Percentiles rank a stretch among this genome's conserved stretches.
phyloP scores from a whole-genome alignment of 2,888 invertebrate species.

The Ophonus ardosiacus region DNA sequence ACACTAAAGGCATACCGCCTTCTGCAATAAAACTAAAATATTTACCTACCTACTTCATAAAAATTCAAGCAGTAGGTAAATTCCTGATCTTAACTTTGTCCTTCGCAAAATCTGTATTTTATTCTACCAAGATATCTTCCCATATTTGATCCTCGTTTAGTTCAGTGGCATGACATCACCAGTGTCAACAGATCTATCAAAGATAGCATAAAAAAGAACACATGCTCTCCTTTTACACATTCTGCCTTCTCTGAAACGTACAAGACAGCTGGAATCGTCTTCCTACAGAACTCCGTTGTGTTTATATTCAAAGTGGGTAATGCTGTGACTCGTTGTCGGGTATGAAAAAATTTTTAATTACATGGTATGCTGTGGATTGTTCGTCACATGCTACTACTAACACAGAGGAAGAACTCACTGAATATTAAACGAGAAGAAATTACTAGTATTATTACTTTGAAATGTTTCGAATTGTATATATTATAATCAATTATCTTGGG shows the following conservation, averaged over 20 bases:
- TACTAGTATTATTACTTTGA: not conserved
- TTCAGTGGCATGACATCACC: slow-evolving; percentile 32
- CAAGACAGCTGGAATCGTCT: slow-evolving; percentile 53
- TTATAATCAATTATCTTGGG: too few relatives aligned
- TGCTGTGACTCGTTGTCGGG: slow-evolving; percentile 30
- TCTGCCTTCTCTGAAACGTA: slow-evolving; percentile 49
- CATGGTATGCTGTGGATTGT: not conserved
- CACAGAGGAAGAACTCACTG: not conserved
- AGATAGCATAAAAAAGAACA: slow-evolving; percentile 48
- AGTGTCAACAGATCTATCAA: slow-evolving; percentile 48
- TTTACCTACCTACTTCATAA: slow-evolving; percentile 23
- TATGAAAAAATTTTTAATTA: slow-evolving; percentile 51
- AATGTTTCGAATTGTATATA: not conserved
- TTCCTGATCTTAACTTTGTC: not conserved
- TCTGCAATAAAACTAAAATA: slow-evolving; percentile 14
- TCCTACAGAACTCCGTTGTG: not conserved
- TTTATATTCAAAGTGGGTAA: slow-evolving; percentile 52
- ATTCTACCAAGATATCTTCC: not conserved
- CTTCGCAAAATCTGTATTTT: not conserved
- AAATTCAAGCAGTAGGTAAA: not conserved
- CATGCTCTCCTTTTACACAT: slow-evolving; percentile 49
- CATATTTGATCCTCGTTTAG: slow-evolving; percentile 5
- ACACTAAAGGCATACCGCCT: not conserved
- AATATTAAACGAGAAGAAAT: not conserved
- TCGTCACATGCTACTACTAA: slow-evolving; percentile 20